Base-by-base conservation (phyloP, 2,113 vertebrate species). In the Petroica traversi region DNA sequence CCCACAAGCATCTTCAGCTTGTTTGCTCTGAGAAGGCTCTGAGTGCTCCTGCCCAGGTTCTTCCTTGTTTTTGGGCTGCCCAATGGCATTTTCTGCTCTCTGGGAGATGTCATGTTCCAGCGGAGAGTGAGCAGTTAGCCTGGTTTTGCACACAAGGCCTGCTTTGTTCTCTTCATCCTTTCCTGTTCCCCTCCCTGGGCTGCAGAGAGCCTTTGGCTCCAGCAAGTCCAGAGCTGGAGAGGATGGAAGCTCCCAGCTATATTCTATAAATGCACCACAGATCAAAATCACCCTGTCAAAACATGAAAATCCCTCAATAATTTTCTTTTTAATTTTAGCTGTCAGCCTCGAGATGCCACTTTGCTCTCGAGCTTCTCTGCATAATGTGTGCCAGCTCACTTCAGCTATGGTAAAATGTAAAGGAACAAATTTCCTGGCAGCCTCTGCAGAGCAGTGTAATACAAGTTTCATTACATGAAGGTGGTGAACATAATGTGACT, bases 351-450 rank as follows among this genome's bases (percentile, higher is more conserved):
- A 79, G 88, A 54, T 68, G 38, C 46, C 67, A 14, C 93, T 92
- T 76, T 83, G 85, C 84, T 91, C 74, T 94, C 0, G 1, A 74
- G 91, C 84, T 89, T 0, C 93, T 55, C 5, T 57, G 49, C 74
- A 18, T 41, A 26, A 49, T 9, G 26, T 23, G 77, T 66, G 89
- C 91, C 93, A 94, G 69, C 68, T 88, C 20, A 1, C 64, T 69
- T 76, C 77, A 46, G 15, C 68, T 85, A 3, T 26, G 64, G 55
- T 77, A 34, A 43, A 86, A 73, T 46, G 64, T 33, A 85, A 68
- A 94, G 79, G 66, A 80, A 34, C 73, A 54, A 48, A 85, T 95
- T 86, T 64, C 76, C 77, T 93, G 92, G 62, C 92, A 92, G 81
- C 8, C 46, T 55, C 41, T 80, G 63, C 55, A 14, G 25, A 92